Evolutionary conservation across 2,888 invertebrate species (phyloP).

Genomic region (Dryobotodes eremita): DNA sequence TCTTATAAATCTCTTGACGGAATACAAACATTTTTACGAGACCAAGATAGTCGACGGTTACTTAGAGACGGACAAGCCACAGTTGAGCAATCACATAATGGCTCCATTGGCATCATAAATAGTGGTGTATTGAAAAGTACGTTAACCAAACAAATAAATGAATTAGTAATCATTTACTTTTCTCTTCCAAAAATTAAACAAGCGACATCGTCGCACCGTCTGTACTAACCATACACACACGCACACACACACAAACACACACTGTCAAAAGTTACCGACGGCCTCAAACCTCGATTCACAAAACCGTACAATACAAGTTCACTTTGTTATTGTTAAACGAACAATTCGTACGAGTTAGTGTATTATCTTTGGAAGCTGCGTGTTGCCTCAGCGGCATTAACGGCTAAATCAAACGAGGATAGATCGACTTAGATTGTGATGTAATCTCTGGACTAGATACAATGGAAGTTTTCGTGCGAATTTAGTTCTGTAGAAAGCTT

Average conservation of each 20-base stretch:
- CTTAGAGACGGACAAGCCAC: too few species aligned
- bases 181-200: neutral
- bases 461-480: neutral
- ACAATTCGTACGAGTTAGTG: constrained; percentile 3
- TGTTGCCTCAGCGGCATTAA: constrained; percentile 41
- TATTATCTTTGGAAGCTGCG: constrained; percentile 50
- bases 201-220: neutral
- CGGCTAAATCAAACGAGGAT: constrained; percentile 37
- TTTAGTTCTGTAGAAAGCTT: constrained; percentile 10
- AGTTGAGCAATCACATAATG: neutral
- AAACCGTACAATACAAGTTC: constrained; percentile 21
- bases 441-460: constrained; percentile 39
- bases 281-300: constrained; percentile 14
- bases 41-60: neutral
- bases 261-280: constrained; percentile 33
- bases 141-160: neutral
- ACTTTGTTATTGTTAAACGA: constrained; percentile 37
- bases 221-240: constrained; percentile 17
- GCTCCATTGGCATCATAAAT: neutral
- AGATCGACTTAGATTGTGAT: constrained; percentile 20
- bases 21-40: neutral
- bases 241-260: too few species aligned
- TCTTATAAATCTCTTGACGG: neutral
- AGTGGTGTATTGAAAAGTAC: too few species aligned
- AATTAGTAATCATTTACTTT: neutral